A percentile compares a stretch with the other conserved stretches of the same genome.
Conservation (phyloP, 2,888 invertebrate species). For the Cerastoderma edule region DNA sequence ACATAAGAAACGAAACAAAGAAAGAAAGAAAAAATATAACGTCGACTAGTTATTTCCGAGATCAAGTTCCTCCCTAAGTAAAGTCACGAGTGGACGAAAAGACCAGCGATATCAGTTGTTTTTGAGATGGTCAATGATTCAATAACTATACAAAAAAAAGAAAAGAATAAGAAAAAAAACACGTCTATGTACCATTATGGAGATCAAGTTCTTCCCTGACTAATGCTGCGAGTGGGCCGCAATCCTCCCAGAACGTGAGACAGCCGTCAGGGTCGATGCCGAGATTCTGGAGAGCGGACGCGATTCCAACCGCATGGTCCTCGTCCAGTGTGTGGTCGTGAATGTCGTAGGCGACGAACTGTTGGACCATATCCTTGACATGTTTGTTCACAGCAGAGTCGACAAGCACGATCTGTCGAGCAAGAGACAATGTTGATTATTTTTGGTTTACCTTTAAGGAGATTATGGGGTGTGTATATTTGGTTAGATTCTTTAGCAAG, state of each 20-base stretch:
- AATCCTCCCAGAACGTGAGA: slow-evolving; percentile 74
- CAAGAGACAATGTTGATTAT: neutral
- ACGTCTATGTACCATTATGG: no score
- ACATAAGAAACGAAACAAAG: no score
- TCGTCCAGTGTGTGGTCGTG: slow-evolving; percentile 62
- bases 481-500: no score
- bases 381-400: slow-evolving; percentile 56
- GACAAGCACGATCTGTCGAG: slow-evolving; percentile 64
- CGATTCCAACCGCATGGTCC: slow-evolving; percentile 60
- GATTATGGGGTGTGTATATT: neutral
- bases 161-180: no score
- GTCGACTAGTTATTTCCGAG: no score
- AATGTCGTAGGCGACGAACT: slow-evolving; percentile 64
- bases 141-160: no score
- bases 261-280: slow-evolving; percentile 63
- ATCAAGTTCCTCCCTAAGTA: no score
- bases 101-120: no score
- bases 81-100: no score
- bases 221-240: slow-evolving; percentile 67
- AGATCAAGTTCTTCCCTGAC: slow-evolving; percentile 54
- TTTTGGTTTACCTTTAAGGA: neutral
- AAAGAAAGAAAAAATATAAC: no score
- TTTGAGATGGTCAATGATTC: no score
- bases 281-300: slow-evolving; percentile 40
- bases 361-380: slow-evolving; percentile 41